Evolutionary conservation across 2,888 invertebrate genomes (phyloP).

Genomic region (Oithona nana): DNA sequence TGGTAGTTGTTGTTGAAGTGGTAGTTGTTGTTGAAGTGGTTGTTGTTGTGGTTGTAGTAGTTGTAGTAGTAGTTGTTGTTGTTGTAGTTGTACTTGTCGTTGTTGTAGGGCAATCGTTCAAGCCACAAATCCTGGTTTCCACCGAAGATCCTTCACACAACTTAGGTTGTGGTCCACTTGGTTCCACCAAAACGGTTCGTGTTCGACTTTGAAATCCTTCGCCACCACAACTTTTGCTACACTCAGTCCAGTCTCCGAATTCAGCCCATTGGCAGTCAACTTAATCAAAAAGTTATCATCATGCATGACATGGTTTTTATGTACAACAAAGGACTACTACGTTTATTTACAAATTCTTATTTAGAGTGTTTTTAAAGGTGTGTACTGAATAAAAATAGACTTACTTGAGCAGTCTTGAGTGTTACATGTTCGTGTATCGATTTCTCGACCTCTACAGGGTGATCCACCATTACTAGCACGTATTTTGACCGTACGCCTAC

Average conservation of each 20-base stretch:
- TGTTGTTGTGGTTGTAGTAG: background rate
- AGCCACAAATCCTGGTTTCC: slow-evolving; percentile 2
- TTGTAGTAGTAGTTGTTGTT: background rate
- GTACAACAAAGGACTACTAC: too few relatives aligned
- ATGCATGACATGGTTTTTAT: background rate
- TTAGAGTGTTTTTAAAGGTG: too few relatives aligned
- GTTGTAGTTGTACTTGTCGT: background rate
- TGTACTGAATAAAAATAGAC: too few relatives aligned
- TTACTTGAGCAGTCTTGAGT: slow-evolving; percentile 7
- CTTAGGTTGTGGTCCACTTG: background rate
- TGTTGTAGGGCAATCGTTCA: background rate
- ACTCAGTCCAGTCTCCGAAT: slow-evolving; percentile 15
- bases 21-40: background rate
- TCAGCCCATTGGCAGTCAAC: slow-evolving; percentile 13
- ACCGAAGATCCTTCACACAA: background rate
- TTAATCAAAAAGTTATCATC: too few relatives aligned
- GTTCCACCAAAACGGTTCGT: background rate
- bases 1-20: too few relatives aligned
- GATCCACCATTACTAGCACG: slow-evolving; percentile 1
- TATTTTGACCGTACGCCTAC: background rate
- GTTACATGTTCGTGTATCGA: slow-evolving; percentile 9
- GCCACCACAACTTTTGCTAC: slow-evolving; percentile 8
- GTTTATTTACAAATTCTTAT: too few relatives aligned
- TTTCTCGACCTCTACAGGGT: background rate
- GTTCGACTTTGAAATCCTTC: slow-evolving; percentile 3